phyloP scores from a whole-genome alignment of 2,888 invertebrate species.

The Tanytarsus gracilentus region DNA sequence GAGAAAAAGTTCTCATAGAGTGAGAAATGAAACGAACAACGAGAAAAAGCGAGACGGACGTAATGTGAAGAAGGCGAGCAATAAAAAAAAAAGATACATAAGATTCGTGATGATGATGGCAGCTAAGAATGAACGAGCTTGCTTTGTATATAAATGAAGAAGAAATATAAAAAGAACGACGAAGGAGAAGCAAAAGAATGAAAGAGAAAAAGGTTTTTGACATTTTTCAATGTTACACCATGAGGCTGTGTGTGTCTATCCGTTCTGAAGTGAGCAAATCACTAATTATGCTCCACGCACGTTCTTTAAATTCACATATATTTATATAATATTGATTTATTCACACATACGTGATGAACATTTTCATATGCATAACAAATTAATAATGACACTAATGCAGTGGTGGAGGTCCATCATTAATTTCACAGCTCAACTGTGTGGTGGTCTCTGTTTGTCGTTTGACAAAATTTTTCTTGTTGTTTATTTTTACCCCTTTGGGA shows the following conservation, averaged over 20 bases:
- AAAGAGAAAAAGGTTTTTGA: slow-evolving; percentile 25
- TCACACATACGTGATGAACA: too few species aligned
- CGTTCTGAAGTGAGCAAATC: background rate
- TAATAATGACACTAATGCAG: too few species aligned
- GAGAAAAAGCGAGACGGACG: background rate
- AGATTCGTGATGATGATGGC: slow-evolving; percentile 23
- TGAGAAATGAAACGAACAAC: background rate
- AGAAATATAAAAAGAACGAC: background rate
- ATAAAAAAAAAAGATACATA: slow-evolving; percentile 5
- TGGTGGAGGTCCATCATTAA: too few species aligned
- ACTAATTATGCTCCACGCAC: slow-evolving; percentile 12
- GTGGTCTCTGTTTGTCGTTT: too few species aligned
- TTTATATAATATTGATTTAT: too few species aligned
- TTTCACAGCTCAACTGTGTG: too few species aligned
- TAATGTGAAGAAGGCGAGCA: slow-evolving; percentile 1
- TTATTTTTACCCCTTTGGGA: too few species aligned
- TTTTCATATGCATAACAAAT: too few species aligned
- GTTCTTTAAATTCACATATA: too few species aligned
- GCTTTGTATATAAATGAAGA: background rate
- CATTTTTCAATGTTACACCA: slow-evolving; percentile 28
- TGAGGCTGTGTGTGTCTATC: slow-evolving; percentile 9
- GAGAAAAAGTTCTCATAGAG: background rate
- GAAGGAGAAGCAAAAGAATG: slow-evolving; percentile 8
- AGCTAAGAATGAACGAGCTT: background rate
- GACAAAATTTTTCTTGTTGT: too few species aligned